A percentile compares a stretch with the other conserved stretches of the same genome.
phyloP scores from a whole-genome alignment of 2,888 invertebrate species.

The Caradrina kadenii region DNA sequence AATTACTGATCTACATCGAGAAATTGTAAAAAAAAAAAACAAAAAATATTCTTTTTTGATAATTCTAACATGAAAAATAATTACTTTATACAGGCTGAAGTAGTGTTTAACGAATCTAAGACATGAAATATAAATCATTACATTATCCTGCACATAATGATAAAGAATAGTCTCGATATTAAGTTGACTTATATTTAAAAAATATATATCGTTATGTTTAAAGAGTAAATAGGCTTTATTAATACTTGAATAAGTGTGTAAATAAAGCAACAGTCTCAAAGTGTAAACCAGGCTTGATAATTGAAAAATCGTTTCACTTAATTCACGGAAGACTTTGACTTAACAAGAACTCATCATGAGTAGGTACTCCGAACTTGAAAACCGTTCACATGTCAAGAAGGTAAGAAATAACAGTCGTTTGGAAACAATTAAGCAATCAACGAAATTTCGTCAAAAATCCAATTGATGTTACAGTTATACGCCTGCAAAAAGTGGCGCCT shows the following conservation, averaged over 20 bases:
- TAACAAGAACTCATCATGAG: conserved; percentile 53
- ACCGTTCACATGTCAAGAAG: conserved; percentile 72
- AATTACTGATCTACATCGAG: conserved; percentile 27
- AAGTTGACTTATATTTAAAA: too few species aligned
- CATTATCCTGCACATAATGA: too few species aligned
- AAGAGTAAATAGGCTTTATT: too few species aligned
- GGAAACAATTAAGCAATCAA: conserved; percentile 87
- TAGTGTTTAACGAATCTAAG: background rate
- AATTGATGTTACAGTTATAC: conserved; percentile 83
- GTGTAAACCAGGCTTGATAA: conserved; percentile 20
- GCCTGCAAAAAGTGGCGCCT: conserved; percentile 80
- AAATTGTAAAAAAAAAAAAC: background rate
- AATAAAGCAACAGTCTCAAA: background rate
- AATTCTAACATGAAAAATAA: too few species aligned
- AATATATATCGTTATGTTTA: too few species aligned
- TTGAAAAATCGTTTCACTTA: conserved; percentile 39
- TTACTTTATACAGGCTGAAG: background rate
- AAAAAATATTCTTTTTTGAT: background rate
- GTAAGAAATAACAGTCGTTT: conserved; percentile 77
- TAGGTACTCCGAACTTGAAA: conserved; percentile 55
- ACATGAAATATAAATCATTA: too few species aligned
- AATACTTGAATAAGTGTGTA: background rate
- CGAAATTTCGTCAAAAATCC: conserved; percentile 81
- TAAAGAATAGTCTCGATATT: too few species aligned
- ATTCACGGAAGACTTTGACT: conserved; percentile 34